phyloP scores from a whole-genome alignment of 1,140 invertebrate species.

The Teleopsis dalmanni region DNA sequence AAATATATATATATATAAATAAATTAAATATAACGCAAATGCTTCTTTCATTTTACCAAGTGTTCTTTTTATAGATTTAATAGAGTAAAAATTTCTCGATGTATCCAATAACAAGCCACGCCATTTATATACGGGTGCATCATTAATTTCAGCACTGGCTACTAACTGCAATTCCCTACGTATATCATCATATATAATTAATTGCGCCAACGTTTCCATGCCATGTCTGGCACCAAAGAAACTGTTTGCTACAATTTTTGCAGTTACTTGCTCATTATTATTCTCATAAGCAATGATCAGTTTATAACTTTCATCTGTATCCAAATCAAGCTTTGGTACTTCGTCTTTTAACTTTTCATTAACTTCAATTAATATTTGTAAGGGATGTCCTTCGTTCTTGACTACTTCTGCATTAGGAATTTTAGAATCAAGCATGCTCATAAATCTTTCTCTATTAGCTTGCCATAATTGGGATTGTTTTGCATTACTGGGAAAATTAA shows the following conservation, averaged over 20 bases:
- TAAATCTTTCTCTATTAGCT: constrained; percentile 24
- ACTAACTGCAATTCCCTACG: constrained; percentile 46
- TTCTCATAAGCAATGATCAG: constrained; percentile 48
- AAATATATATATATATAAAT: constrained; percentile 2
- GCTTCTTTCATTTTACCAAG: constrained; percentile 48
- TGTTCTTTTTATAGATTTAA: constrained; percentile 61
- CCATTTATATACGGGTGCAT: constrained; percentile 66
- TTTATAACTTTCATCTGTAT: constrained; percentile 62
- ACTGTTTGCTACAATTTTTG: constrained; percentile 53
- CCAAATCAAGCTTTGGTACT: constrained; percentile 45
- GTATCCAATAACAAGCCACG: constrained; percentile 72
- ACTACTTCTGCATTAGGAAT: constrained; percentile 24
- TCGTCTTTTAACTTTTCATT: constrained; percentile 2
- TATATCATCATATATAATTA: constrained; percentile 63
- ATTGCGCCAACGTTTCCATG: constrained; percentile 68
- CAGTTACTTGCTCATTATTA: constrained; percentile 44
- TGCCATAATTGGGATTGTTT: constrained; percentile 27
- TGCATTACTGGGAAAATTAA: constrained; percentile 15
- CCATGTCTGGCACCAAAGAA: constrained; percentile 71
- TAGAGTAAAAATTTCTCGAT: constrained; percentile 62
- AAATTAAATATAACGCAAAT: neutral
- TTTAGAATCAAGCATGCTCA: constrained; percentile 21
- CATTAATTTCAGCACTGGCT: constrained; percentile 53
- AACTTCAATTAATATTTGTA: constrained; percentile 36
- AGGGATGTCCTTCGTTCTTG: constrained; percentile 23